Base-by-base conservation (phyloP, 64 coral and sea anemone species). In the Astreopora myriophthalma region DNA sequence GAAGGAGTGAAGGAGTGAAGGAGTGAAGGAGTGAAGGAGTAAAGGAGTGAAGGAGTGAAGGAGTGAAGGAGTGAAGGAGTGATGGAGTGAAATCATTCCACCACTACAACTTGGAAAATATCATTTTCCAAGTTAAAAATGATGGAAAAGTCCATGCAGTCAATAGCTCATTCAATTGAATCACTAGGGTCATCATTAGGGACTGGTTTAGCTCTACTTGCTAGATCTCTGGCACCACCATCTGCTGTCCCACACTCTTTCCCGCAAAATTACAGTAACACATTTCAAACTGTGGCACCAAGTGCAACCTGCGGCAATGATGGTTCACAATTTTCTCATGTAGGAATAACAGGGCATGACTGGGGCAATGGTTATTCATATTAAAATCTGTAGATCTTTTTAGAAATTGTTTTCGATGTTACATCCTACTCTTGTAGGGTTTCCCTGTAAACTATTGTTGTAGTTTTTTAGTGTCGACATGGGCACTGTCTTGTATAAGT, bases 141-240 rank as follows among this genome's bases (percentile, higher is more conserved):
- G n/a, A n/a, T n/a, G n/a, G 75, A 90, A 63, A 90, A 69, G 73
- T 76, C 74, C 73, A 90, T 89, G 87, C 60, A 65, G 42, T 76
- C 71, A 29, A 89, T 78, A 30, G 88, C 88, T 29, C 73, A 76
- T 19, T 90, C 88, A 79, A 90, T 90, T 49, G 75, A 62, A 64
- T 80, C 75, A n/a, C 74, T 90, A 44, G 88, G 88, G 42, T 78
- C 88, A 78, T 60, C 55, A 89, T 78, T 79, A 90, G 88, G 73
- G 11, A 76, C 68, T 57, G 88, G 74, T 67, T 90, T 80, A 40
- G 73, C 71, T 64, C 73, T 90, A 48, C 87, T 79, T 74, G 87
- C 32, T 49, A 58, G 73, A 90, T 74, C 74, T 79, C 73, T 90
- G 66, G 84, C 36, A 86, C 84, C 29, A 46, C 84, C 23, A 86